Base-by-base conservation (phyloP, 2,113 vertebrate genomes). In the Bambusicola thoracicus region DNA sequence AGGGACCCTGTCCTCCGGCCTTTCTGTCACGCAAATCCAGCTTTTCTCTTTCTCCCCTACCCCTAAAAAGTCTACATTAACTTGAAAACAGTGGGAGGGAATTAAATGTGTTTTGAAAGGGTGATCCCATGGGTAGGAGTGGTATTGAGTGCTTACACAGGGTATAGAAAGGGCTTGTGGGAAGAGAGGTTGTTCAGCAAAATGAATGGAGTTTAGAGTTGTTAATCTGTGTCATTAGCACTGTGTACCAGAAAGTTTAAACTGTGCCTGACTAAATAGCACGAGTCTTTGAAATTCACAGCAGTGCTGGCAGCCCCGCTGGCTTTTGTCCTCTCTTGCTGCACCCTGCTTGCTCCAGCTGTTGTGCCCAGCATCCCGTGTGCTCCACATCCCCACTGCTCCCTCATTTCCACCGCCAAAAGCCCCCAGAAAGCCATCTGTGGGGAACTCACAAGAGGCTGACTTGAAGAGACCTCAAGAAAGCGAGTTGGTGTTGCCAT, bases 211-310 rank as follows among this genome's bases (percentile, higher is more conserved):
- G 75, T 90, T 94, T 49, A 89, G 53, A 75, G 19, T 93, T 68
- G 36, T 84, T 96, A 88, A 92, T 81, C 72, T 46, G 61, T 41
- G 19, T 76, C 86, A 38, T 86, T 89, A 51, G 56, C 24, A 53
- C 74, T 46, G 72, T 81, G 86, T 90, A 79, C 75, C 85, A 94
- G 76, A 90, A 96, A 79, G 49, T 90, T 96, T 91, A 86, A 85
- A 48, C 79, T 85, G 49, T 70, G 96, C 90, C 92, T 94, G 90
- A 65, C 94, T 95, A 88, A 96, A 95, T 75, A 11, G 41, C 30
- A 3, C 32, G 92, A 95, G 92, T 62, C 90, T 97, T 96, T 97
- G 95, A 97, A 95, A 96, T 77, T 89, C 91, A 29, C 93, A 94
- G 96, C 81, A 80, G 90, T 79, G 73, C 94, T 73, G 68, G 73